A percentile compares a stretch with the other conserved stretches of the same genome.
Evolutionary conservation across 2,888 invertebrate species (phyloP).

Genomic region (Phyllotreta striolata): DNA sequence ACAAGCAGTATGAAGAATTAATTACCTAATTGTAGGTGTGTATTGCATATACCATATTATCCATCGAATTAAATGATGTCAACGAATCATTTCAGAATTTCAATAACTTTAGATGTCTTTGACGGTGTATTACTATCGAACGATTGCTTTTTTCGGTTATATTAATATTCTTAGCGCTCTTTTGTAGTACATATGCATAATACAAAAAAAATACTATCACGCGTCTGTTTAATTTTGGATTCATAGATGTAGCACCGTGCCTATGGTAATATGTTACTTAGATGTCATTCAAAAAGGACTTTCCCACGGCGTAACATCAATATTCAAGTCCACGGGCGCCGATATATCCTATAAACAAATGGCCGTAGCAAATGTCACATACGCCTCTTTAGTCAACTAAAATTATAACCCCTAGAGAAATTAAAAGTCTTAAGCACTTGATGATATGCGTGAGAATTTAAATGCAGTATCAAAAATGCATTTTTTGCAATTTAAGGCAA

Average conservation of each 20-base stretch:
- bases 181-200: too few relatives aligned
- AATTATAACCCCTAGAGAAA: constrained; percentile 27
- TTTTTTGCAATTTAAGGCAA: too few relatives aligned
- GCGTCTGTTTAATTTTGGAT: constrained; percentile 27
- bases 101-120: background rate
- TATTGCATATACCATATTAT: too few relatives aligned
- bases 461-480: too few relatives aligned
- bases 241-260: constrained; percentile 24
- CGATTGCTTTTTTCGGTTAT: background rate
- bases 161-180: too few relatives aligned
- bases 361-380: constrained; percentile 33
- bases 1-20: background rate
- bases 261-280: constrained; percentile 30
- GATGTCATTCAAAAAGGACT: constrained; percentile 32
- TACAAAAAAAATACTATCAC: constrained; percentile 18
- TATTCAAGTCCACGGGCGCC: constrained; percentile 41
- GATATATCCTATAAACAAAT: constrained; percentile 39
- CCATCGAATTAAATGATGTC: too few relatives aligned
- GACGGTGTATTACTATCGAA: background rate
- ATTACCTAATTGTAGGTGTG: too few relatives aligned
- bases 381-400: constrained; percentile 25
- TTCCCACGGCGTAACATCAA: constrained; percentile 44
- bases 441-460: background rate
- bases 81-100: too few relatives aligned
- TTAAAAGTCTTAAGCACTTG: constrained; percentile 6